Conservation (phyloP, 2,113 vertebrate species). For the Aepyceros melampus region DNA sequence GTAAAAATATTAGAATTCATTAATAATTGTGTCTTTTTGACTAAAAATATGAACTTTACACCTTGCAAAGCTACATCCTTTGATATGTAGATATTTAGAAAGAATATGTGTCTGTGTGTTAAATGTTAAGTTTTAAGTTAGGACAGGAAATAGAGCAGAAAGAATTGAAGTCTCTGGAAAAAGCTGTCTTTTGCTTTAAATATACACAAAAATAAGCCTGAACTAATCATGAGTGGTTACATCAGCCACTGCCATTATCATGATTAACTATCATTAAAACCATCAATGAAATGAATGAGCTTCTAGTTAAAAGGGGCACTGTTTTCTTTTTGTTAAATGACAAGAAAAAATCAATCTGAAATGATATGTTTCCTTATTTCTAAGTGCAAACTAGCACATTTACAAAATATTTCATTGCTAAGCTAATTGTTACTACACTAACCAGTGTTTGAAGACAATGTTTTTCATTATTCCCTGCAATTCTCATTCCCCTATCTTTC, state of each 20-base stretch:
- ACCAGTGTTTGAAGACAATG: slow-evolving; percentile 37
- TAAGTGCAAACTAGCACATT: slow-evolving; percentile 49
- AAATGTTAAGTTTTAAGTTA: background rate
- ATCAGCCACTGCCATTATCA: slow-evolving; percentile 63
- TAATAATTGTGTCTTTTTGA: background rate
- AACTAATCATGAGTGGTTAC: slow-evolving; percentile 63
- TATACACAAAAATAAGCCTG: slow-evolving; percentile 55
- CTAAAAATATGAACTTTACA: background rate
- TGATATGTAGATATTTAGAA: background rate
- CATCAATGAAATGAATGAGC: slow-evolving; percentile 60
- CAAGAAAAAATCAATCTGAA: slow-evolving; percentile 61
- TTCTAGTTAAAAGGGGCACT: slow-evolving; percentile 56
- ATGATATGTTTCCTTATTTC: slow-evolving; percentile 57
- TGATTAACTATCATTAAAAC: slow-evolving; percentile 75
- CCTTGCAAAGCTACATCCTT: background rate
- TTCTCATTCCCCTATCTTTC: slow-evolving; percentile 24
- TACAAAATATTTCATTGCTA: slow-evolving; percentile 62
- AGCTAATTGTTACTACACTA: slow-evolving; percentile 51
- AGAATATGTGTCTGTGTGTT: background rate
- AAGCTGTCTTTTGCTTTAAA: slow-evolving; percentile 53
- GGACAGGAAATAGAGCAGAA: slow-evolving; percentile 56
- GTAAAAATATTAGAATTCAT: background rate
- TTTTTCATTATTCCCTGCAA: slow-evolving; percentile 11
- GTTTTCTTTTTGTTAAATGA: slow-evolving; percentile 67
- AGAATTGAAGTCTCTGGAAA: slow-evolving; percentile 17